These are phyloP conservation scores for Caenorhabditis brenneri DNA, from an alignment of 1,140 invertebrate genomes.

Conservation along the genomic window DNA sequence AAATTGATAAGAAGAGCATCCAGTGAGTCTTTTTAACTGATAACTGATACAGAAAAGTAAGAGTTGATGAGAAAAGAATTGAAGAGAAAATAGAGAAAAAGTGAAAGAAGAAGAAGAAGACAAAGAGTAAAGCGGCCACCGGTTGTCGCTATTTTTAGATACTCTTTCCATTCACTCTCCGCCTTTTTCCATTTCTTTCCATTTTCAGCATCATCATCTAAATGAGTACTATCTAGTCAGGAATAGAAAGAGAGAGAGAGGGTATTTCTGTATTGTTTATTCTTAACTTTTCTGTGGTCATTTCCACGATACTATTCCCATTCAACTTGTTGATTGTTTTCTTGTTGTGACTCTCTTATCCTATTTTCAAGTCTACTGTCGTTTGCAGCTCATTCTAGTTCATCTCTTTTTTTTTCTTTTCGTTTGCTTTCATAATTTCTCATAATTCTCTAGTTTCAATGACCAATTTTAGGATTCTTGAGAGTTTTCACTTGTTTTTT, in stretches of 20 bases:
- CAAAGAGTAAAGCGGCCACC: constrained; percentile 28
- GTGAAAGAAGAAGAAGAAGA: background rate
- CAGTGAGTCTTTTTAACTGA: background rate
- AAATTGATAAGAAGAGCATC: background rate
- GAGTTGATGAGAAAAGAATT: background rate
- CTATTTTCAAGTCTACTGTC: background rate
- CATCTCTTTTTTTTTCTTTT: background rate
- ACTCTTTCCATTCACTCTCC: background rate
- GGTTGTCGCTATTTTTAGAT: constrained; percentile 42
- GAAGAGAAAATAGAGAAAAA: too few species aligned
- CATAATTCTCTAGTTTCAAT: background rate
- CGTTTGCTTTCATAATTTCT: background rate
- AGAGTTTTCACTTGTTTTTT: background rate
- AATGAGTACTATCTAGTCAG: constrained; percentile 6
- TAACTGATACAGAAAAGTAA: background rate
- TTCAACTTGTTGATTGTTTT: background rate
- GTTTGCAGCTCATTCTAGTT: background rate
- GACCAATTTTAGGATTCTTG: background rate
- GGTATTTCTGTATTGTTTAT: background rate
- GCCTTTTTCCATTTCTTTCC: background rate
- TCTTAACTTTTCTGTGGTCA: background rate
- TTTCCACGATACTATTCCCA: background rate
- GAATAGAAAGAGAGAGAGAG: too few species aligned
- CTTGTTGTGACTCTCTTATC: background rate
- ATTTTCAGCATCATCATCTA: constrained; percentile 34